Percentiles rank a stretch among this genome's conserved stretches.
Evolutionary conservation across 2,888 invertebrate species (phyloP).

Genomic region (Rhingia campestris): DNA sequence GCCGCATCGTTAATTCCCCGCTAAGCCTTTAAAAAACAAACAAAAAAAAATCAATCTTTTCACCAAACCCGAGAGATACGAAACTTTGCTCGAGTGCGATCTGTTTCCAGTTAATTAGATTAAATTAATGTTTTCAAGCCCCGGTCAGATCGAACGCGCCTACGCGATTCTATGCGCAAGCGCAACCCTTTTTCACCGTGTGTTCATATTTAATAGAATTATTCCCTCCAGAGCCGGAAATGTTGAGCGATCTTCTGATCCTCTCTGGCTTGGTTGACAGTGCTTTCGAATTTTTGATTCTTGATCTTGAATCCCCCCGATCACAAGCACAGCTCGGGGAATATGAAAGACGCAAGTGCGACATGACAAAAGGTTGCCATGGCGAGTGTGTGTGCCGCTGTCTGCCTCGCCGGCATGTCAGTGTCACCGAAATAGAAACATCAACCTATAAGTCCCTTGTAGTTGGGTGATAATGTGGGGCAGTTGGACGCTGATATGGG

Average conservation of each 20-base stretch:
- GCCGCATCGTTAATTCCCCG: constrained; percentile 18
- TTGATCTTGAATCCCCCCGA: constrained; percentile 47
- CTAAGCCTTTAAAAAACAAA: constrained; percentile 50
- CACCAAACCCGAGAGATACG: constrained; percentile 12
- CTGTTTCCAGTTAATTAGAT: constrained; percentile 73
- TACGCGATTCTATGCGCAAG: constrained; percentile 49
- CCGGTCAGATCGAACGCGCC: constrained; percentile 51
- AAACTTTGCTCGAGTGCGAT: constrained; percentile 51
- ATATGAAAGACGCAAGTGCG: constrained; percentile 1
- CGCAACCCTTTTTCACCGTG: constrained; percentile 50
- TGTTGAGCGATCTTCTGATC: constrained; percentile 62
- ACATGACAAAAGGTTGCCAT: constrained; percentile 51
- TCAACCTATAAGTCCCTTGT: constrained; percentile 65
- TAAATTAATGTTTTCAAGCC: constrained; percentile 66
- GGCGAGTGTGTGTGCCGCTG: neutral
- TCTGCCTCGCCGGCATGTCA: no score
- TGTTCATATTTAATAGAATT: constrained; percentile 71
- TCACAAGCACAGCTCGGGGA: neutral
- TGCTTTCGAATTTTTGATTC: constrained; percentile 23
- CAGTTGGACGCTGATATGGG: constrained; percentile 62
- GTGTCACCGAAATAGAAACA: constrained; percentile 66
- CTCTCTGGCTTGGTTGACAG: constrained; percentile 7
- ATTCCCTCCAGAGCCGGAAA: constrained; percentile 65
- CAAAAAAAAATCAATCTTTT: constrained; percentile 28
- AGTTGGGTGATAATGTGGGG: constrained; percentile 61